Evolutionary conservation across 2,113 vertebrate species (phyloP).

Genomic region (Heterotilapia buettikoferi): DNA sequence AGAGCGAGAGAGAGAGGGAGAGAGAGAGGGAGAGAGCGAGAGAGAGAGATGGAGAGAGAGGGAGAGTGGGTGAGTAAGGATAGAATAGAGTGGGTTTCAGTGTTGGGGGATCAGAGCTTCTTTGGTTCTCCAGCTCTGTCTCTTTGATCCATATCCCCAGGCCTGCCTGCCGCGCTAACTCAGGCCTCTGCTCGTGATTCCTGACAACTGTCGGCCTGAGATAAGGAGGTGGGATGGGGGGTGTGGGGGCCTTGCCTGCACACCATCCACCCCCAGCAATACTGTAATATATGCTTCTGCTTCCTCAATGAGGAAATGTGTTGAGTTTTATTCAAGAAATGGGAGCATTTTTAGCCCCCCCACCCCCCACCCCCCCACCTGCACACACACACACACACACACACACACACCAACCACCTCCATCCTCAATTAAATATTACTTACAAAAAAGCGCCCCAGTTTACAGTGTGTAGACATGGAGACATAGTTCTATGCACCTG

Average conservation of each 20-base stretch:
- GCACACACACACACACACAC: not conserved
- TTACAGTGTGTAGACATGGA: conserved; percentile 42
- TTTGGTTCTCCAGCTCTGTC: conserved; percentile 80
- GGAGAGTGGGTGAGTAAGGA: conserved; percentile 34
- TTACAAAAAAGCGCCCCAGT: not conserved
- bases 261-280: conserved; percentile 20
- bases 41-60: conserved; percentile 30
- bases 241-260: conserved; percentile 28
- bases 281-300: not conserved
- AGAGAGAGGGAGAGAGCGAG: rapidly evolving
- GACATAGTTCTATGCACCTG: conserved; percentile 64
- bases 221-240: conserved; percentile 83
- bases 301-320: conserved; percentile 46
- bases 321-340: conserved; percentile 64
- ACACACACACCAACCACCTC: not conserved
- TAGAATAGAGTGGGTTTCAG: conserved; percentile 74
- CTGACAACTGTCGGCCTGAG: conserved; percentile 98
- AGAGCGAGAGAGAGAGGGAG: rapidly evolving
- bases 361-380: not conserved
- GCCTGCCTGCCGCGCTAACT: conserved; percentile 89
- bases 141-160: conserved; percentile 99
- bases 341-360: not conserved
- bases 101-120: conserved; percentile 86
- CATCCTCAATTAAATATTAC: not conserved
- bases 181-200: conserved; percentile 95